Evolutionary conservation across 2,888 invertebrate species (phyloP).

Genomic region (Alloplasta piceator): DNA sequence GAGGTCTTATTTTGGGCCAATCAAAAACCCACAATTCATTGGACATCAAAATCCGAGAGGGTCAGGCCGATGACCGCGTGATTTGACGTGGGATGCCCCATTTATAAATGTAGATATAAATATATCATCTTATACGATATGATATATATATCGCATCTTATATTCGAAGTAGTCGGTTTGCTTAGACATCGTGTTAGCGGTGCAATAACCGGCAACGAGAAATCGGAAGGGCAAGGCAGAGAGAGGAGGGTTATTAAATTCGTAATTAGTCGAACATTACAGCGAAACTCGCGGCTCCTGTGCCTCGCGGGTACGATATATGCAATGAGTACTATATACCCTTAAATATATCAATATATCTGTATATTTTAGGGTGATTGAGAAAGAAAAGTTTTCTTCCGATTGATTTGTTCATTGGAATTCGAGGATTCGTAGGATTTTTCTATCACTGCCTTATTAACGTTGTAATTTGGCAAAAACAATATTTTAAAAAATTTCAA

Average conservation of each 20-base stretch:
- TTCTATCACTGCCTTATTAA: no score
- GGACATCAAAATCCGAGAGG: no score
- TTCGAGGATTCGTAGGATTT: no score
- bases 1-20: no score
- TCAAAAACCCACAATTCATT: no score
- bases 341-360: conserved; percentile 25
- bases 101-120: neutral
- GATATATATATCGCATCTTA: neutral
- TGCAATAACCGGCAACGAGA: conserved; percentile 77
- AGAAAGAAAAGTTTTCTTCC: no score
- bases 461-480: no score
- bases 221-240: conserved; percentile 16
- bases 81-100: no score
- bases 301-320: conserved; percentile 36
- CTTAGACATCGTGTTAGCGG: conserved; percentile 70
- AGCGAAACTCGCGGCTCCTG: conserved; percentile 70
- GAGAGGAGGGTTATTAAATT: conserved; percentile 78
- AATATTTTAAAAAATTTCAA: no score
- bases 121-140: neutral
- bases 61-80: no score
- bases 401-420: no score
- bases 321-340: conserved; percentile 26
- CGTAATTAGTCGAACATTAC: conserved; percentile 82
- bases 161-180: conserved; percentile 67
- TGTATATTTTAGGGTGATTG: neutral